Evolutionary conservation across 2,113 vertebrate species (phyloP).

Genomic region (Gallinago jamesoni): DNA sequence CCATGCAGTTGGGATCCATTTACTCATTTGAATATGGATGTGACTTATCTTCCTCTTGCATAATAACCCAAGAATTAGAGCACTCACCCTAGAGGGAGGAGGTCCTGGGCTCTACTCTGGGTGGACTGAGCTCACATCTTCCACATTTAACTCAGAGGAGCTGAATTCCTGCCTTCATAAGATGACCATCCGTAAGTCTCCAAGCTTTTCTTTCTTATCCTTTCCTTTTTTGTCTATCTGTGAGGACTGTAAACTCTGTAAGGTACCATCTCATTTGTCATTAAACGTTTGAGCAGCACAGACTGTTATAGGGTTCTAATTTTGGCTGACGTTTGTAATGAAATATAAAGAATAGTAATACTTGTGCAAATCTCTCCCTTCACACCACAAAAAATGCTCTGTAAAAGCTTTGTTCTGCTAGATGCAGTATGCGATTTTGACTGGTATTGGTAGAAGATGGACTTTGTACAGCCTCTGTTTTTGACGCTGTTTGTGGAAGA

Average conservation of each 20-base stretch:
- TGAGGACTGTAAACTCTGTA: not conserved
- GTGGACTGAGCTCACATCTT: not conserved
- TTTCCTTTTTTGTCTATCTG: not conserved
- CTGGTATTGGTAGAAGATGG: not conserved
- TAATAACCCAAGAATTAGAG: slow-evolving; percentile 31
- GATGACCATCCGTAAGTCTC: slow-evolving; percentile 40
- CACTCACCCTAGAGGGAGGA: not conserved
- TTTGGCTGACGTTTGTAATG: not conserved
- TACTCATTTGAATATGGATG: slow-evolving; percentile 32
- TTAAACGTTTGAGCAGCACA: not conserved
- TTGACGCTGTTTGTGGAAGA: not conserved
- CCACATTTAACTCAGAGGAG: not conserved
- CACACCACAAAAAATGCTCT: not conserved
- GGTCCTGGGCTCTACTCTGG: not conserved
- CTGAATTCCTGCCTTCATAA: not conserved
- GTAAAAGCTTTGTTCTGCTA: not conserved
- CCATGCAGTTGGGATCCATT: not conserved
- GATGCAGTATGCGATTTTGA: not conserved
- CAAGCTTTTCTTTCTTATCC: not conserved
- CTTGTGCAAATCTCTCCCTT: not conserved
- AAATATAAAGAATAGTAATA: not conserved
- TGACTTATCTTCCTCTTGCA: slow-evolving; percentile 47
- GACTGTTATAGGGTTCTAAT: not conserved
- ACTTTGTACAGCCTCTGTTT: not conserved
- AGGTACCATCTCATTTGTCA: not conserved